These are phyloP conservation scores for Scelioninae gen. 2 DNA, from an alignment of 2,888 invertebrate species.

Conservation along the genomic window DNA sequence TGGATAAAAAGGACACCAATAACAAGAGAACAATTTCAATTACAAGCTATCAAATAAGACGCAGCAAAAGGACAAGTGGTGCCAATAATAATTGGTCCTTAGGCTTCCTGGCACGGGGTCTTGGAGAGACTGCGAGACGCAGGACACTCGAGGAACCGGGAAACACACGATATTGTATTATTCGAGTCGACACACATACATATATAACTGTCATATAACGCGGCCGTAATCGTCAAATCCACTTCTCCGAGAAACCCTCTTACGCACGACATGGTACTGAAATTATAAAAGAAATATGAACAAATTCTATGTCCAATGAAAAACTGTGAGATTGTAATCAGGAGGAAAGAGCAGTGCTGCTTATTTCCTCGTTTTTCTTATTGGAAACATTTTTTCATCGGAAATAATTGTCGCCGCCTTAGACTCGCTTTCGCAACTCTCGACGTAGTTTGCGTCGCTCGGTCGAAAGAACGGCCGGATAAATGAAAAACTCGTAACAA, in stretches of 20 bases:
- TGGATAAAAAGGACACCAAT: constrained; percentile 15
- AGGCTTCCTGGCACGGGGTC: constrained; percentile 7
- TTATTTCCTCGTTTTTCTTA: no score
- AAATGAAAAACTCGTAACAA: constrained; percentile 54
- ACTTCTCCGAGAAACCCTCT: neutral
- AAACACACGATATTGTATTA: constrained; percentile 29
- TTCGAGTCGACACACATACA: constrained; percentile 15
- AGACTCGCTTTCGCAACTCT: constrained; percentile 5
- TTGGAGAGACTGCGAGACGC: constrained; percentile 5
- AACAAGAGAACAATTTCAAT: constrained; percentile 9
- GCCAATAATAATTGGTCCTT: constrained; percentile 28
- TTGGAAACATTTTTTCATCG: no score
- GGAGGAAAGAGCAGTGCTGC: constrained; percentile 1
- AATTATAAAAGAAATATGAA: no score
- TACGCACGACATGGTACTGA: neutral
- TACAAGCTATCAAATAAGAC: constrained; percentile 20
- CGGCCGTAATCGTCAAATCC: constrained; percentile 12
- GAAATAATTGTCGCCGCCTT: constrained; percentile 21
- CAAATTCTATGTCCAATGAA: no score
- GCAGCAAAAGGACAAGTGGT: constrained; percentile 16
- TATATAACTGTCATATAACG: constrained; percentile 3
- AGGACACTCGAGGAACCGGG: constrained; percentile 17
- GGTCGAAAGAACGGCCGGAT: constrained; percentile 22
- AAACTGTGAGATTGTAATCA: no score
- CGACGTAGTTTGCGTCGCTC: constrained; percentile 2